phyloP scores from a whole-genome alignment of 2,113 vertebrate species.

The Melanotaenia duboulayi region DNA sequence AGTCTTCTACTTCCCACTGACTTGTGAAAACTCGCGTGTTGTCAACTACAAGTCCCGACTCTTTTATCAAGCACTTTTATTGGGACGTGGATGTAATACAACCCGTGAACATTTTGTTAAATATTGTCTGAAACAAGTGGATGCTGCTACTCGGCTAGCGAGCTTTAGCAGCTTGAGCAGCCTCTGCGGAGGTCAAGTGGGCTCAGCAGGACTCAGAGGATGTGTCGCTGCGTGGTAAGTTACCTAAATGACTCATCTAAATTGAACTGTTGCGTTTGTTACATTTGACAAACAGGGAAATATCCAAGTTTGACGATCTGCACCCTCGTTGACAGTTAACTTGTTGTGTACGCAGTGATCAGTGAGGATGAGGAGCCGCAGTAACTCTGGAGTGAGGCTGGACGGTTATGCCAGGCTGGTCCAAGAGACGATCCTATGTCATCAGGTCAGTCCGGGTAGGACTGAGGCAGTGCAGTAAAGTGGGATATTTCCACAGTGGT shows the following conservation, averaged over 20 bases:
- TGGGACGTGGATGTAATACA: background rate
- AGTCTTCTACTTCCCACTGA: background rate
- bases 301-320: background rate
- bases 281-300: background rate
- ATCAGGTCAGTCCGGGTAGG: slow-evolving; percentile 85
- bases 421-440: slow-evolving; percentile 93
- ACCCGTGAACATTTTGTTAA: background rate
- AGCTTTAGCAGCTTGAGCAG: slow-evolving; percentile 28
- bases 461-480: no score
- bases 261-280: background rate
- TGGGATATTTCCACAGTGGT: no score
- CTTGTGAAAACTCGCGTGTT: background rate
- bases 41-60: background rate
- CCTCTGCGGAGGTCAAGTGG: slow-evolving; percentile 14
- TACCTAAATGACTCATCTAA: background rate
- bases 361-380: slow-evolving; percentile 91
- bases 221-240: slow-evolving; percentile 8
- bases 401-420: slow-evolving; percentile 93
- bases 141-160: slow-evolving; percentile 56
- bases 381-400: slow-evolving; percentile 95
- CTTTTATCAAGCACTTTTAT: background rate
- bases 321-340: background rate
- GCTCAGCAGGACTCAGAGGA: slow-evolving; percentile 17
- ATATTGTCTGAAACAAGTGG: slow-evolving; percentile 13
- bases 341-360: slow-evolving; percentile 34